Conservation (phyloP, 2,888 invertebrate genomes). For the Congeria kusceri region DNA sequence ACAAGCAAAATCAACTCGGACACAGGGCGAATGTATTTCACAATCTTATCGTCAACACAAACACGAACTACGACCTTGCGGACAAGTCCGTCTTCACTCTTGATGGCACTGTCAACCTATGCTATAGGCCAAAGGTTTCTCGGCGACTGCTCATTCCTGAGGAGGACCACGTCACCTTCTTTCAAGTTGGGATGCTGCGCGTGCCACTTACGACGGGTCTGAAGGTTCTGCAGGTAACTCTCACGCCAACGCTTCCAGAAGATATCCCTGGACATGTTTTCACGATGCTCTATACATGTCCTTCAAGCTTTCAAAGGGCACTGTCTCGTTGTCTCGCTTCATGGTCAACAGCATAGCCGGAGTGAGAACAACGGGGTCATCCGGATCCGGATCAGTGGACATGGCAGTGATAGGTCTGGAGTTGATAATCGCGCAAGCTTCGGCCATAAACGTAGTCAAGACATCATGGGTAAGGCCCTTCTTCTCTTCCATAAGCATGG, state of each 20-base stretch:
- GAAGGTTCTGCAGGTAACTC: conserved; percentile 42
- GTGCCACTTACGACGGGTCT: conserved; percentile 45
- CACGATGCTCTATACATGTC: conserved; percentile 49
- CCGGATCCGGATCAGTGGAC: conserved; percentile 21
- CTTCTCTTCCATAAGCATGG: conserved; percentile 18
- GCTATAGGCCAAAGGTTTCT: conserved; percentile 50
- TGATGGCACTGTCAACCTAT: conserved; percentile 35
- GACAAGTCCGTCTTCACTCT: conserved; percentile 29
- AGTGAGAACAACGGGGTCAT: conserved; percentile 17
- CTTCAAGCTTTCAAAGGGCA: conserved; percentile 13
- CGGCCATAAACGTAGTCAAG: conserved; percentile 45
- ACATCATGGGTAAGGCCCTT: conserved; percentile 49
- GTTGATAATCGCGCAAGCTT: conserved; percentile 48
- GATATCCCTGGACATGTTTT: conserved; percentile 45
- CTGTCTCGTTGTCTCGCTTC: conserved; percentile 8
- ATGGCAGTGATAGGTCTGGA: conserved; percentile 38
- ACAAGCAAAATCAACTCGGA: too few species aligned
- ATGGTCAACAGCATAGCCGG: conserved; percentile 29
- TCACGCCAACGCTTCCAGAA: conserved; percentile 57
- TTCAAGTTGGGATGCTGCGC: conserved; percentile 29
- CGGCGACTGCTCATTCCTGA: conserved; percentile 24
- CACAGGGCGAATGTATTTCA: too few species aligned
- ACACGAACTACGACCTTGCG: too few species aligned
- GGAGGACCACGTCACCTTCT: conserved; percentile 54
- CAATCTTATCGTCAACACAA: too few species aligned